phyloP scores from a whole-genome alignment of 2,113 vertebrate species.

The Eretmochelys imbricata region DNA sequence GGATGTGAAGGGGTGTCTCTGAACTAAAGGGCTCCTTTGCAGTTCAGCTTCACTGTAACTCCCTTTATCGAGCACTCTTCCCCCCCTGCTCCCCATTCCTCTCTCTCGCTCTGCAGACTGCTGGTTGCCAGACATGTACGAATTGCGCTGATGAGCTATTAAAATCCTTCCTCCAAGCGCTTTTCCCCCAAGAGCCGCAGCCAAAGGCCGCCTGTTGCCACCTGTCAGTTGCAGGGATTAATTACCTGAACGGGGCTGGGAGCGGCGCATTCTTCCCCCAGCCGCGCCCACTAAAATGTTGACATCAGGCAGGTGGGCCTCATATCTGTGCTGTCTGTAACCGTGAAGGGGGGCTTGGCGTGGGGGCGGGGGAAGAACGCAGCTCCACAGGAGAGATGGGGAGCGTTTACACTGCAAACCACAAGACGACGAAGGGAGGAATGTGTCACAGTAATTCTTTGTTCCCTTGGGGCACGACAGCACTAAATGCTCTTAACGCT shows the following conservation, averaged over 20 bases:
- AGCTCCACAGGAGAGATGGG: background rate
- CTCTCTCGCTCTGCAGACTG: background rate
- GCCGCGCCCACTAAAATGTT: conserved; percentile 81
- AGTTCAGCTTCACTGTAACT: background rate
- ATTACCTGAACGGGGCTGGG: conserved; percentile 84
- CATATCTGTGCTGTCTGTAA: conserved; percentile 52
- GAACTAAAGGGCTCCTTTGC: too few relatives aligned
- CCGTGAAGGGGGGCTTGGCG: background rate
- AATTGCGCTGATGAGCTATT: conserved; percentile 51
- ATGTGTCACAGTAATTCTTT: background rate
- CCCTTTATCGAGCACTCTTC: background rate
- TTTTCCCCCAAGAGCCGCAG: conserved; percentile 69
- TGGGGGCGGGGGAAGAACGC: background rate
- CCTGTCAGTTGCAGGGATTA: conserved; percentile 87
- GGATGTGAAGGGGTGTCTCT: too few relatives aligned
- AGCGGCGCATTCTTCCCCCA: conserved; percentile 82
- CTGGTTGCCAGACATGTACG: conserved; percentile 57
- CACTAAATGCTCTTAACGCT: background rate
- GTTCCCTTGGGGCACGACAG: background rate
- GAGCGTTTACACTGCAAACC: background rate
- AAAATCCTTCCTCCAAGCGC: conserved; percentile 72
- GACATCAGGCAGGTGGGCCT: conserved; percentile 81
- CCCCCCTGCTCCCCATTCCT: background rate
- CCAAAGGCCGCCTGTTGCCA: conserved; percentile 87
- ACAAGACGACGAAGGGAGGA: background rate